Percentiles rank a stretch among this genome's conserved stretches.
Conservation (phyloP, 2,113 vertebrate genomes). For the Orientallactaga bullata region DNA sequence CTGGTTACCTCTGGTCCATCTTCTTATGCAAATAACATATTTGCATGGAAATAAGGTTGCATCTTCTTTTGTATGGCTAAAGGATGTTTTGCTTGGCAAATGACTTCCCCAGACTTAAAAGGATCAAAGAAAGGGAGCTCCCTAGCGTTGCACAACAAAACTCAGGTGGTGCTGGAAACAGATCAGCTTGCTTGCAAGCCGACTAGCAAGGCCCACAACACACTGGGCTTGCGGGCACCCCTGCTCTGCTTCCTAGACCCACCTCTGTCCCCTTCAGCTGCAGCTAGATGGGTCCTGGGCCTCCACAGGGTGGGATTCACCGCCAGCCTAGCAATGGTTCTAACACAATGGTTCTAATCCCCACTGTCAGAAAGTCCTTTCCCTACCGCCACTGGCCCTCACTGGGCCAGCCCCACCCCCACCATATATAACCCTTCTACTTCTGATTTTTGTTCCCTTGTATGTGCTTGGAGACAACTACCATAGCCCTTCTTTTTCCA, state of each 20-base stretch:
- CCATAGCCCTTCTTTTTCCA: neutral
- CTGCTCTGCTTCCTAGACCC: neutral
- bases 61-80: neutral
- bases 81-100: neutral
- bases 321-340: neutral
- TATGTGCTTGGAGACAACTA: neutral
- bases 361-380: neutral
- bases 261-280: neutral
- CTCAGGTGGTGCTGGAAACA: too few relatives aligned
- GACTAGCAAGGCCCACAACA: neutral
- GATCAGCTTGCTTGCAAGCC: neutral
- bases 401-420: neutral
- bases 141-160: neutral
- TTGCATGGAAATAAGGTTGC: conserved; percentile 22
- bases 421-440: neutral
- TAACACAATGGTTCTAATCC: neutral
- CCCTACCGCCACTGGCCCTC: neutral
- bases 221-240: neutral
- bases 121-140: neutral
- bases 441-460: neutral
- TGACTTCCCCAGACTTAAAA: neutral
- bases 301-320: neutral
- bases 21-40: conserved; percentile 36
- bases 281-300: neutral
- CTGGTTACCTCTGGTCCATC: neutral